These are phyloP conservation scores for Drosophila paulistorum DNA, from an alignment of 1,140 invertebrate genomes.

Conservation along the genomic window DNA sequence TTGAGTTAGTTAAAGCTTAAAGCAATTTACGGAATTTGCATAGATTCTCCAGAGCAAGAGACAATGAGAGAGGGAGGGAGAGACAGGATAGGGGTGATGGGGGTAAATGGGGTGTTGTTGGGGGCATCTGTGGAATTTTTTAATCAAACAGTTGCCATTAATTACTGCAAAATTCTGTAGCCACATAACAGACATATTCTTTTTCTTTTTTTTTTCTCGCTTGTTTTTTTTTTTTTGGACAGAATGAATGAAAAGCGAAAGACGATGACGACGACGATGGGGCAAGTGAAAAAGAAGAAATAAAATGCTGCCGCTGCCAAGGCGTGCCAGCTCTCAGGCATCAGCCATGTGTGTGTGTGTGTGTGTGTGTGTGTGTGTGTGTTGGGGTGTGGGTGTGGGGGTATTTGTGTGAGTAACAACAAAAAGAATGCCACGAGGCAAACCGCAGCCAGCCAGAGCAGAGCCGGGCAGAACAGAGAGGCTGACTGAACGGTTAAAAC, in stretches of 20 bases:
- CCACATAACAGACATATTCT: slow-evolving; percentile 78
- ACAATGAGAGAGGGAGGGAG: not conserved
- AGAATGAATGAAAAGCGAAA: slow-evolving; percentile 72
- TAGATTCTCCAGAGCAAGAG: slow-evolving; percentile 47
- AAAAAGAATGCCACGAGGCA: slow-evolving; percentile 55
- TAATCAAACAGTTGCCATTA: slow-evolving; percentile 82
- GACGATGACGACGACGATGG: slow-evolving; percentile 33
- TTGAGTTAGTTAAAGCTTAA: slow-evolving; percentile 8
- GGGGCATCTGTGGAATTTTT: slow-evolving; percentile 67
- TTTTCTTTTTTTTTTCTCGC: not conserved
- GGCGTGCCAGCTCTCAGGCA: slow-evolving; percentile 23
- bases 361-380: slow-evolving; percentile 26
- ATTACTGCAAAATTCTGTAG: slow-evolving; percentile 80
- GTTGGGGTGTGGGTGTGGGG: slow-evolving; percentile 31
- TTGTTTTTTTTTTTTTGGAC: slow-evolving; percentile 46
- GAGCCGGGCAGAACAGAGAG: not conserved
- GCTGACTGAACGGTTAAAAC: not conserved
- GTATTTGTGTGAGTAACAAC: slow-evolving; percentile 12
- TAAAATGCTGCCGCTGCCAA: slow-evolving; percentile 45
- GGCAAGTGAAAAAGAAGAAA: slow-evolving; percentile 42
- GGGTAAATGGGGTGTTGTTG: not conserved
- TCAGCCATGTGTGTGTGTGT: slow-evolving; percentile 22
- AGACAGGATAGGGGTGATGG: not conserved
- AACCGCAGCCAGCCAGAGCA: slow-evolving; percentile 47
- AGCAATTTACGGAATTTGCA: slow-evolving; percentile 59